Percentiles rank a stretch among this genome's conserved stretches.
Evolutionary conservation across 2,113 vertebrate species (phyloP).

Genomic region (Eurystomus gularis): DNA sequence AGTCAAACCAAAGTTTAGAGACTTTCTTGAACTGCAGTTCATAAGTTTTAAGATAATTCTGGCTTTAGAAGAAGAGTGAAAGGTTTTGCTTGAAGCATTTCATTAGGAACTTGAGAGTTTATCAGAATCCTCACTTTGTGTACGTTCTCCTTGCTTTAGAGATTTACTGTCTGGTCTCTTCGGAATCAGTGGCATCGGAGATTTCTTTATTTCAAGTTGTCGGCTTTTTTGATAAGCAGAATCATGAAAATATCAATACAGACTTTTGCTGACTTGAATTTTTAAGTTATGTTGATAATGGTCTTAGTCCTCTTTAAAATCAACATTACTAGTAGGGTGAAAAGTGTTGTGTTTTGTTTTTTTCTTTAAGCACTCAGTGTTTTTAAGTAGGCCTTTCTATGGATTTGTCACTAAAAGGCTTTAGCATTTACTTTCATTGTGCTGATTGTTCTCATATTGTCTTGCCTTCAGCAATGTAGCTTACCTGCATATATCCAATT

Average conservation of each 20-base stretch:
- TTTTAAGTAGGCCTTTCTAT: background rate
- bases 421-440: rapidly evolving
- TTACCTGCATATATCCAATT: background rate
- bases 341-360: background rate
- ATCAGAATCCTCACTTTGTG: background rate
- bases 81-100: background rate
- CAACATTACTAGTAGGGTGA: background rate
- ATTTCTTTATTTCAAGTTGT: background rate
- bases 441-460: background rate
- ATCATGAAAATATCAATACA: background rate
- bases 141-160: background rate
- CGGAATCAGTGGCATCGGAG: background rate
- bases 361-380: background rate
- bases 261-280: background rate
- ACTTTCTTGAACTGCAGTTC: background rate
- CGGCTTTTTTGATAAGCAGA: background rate
- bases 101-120: background rate
- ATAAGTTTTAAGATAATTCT: background rate
- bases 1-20: background rate
- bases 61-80: background rate
- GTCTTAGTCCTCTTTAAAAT: background rate
- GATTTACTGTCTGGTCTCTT: background rate
- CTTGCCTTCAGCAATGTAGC: background rate
- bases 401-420: background rate
- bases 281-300: background rate